These are phyloP conservation scores for Aphaenogaster ashmeadi DNA, from an alignment of 1,140 invertebrate species.

Conservation along the genomic window DNA sequence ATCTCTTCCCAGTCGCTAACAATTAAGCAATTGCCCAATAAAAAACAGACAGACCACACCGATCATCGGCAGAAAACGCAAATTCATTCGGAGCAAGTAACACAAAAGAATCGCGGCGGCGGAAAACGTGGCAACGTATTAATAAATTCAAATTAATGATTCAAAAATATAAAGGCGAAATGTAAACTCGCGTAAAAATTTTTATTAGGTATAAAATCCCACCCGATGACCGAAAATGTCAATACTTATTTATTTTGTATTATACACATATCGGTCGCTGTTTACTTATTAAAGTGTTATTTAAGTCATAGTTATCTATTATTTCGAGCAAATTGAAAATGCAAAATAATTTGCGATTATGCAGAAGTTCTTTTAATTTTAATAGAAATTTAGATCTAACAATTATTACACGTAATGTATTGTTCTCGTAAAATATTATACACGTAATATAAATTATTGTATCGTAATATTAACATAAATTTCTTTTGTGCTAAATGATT, in stretches of 20 bases:
- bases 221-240: not conserved
- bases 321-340: not conserved
- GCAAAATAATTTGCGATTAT: not conserved
- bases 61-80: constrained; percentile 8
- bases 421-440: not conserved
- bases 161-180: not conserved
- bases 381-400: not conserved
- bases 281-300: constrained; percentile 5
- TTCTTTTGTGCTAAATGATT: not conserved
- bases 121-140: not conserved
- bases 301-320: not conserved
- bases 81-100: constrained; percentile 7
- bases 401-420: not conserved
- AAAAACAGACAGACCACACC: constrained; percentile 36
- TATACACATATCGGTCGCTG: not conserved
- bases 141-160: not conserved
- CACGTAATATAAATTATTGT: constrained; percentile 5
- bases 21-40: constrained; percentile 44
- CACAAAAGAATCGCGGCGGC: not conserved
- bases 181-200: not conserved
- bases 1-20: constrained; percentile 82
- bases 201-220: not conserved
- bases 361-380: not conserved
- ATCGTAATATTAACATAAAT: not conserved
- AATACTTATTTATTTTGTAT: not conserved